Evolutionary conservation across 1,140 invertebrate genomes (phyloP).

Genomic region (Sitodiplosis mosellana): DNA sequence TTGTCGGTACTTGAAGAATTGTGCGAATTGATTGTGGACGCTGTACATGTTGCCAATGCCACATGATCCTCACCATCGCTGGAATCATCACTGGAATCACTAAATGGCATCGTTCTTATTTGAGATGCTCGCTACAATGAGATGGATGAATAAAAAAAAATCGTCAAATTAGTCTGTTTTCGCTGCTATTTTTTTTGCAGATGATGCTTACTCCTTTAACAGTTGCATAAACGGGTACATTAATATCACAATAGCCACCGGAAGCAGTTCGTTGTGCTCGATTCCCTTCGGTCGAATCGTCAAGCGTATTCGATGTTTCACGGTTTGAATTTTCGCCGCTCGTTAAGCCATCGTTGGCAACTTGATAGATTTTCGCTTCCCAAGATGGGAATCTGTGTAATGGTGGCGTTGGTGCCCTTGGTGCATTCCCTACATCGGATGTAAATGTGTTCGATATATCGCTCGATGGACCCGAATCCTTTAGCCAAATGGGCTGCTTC

Average conservation of each 20-base stretch:
- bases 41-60: slow-evolving; percentile 23
- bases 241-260: slow-evolving; percentile 64
- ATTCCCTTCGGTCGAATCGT: slow-evolving; percentile 14
- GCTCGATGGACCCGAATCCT: slow-evolving; percentile 27
- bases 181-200: too few relatives aligned
- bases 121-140: slow-evolving; percentile 67
- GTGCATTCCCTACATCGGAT: slow-evolving; percentile 24
- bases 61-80: slow-evolving; percentile 67
- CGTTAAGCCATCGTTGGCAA: slow-evolving; percentile 61
- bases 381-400: slow-evolving; percentile 76
- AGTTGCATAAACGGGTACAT: slow-evolving; percentile 86
- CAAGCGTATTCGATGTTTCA: background rate
- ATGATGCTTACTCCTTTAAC: slow-evolving; percentile 64
- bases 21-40: slow-evolving; percentile 24
- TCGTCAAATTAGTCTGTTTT: background rate
- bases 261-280: slow-evolving; percentile 28
- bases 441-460: slow-evolving; percentile 30
- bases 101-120: slow-evolving; percentile 88
- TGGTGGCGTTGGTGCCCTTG: slow-evolving; percentile 70
- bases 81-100: slow-evolving; percentile 87
- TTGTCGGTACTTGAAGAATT: slow-evolving; percentile 28
- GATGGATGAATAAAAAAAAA: slow-evolving; percentile 2
- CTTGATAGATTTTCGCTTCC: slow-evolving; percentile 88
- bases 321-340: slow-evolving; percentile 9
- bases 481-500: slow-evolving; percentile 32